phyloP scores from a whole-genome alignment of 2,797 vertebrate genomes.

The Brachyrhaphis roseni region DNA sequence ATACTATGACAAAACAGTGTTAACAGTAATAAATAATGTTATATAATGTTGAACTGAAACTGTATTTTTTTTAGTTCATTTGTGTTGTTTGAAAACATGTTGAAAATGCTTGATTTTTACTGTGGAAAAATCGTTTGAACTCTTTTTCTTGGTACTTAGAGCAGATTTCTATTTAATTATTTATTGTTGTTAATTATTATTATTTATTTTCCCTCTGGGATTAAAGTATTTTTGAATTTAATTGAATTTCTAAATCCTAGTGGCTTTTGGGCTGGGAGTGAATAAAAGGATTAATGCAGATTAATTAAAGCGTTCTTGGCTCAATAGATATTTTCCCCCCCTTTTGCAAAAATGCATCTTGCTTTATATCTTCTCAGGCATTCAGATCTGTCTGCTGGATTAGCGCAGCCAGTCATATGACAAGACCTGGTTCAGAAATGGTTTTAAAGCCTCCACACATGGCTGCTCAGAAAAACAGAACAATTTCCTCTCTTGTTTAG shows the following conservation, averaged over 20 bases:
- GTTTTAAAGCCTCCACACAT: constrained; percentile 25
- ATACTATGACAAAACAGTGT: too few relatives aligned
- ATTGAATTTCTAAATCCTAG: constrained; percentile 17
- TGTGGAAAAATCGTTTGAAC: too few relatives aligned
- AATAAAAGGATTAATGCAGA: constrained; percentile 57
- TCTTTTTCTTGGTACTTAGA: constrained; percentile 11
- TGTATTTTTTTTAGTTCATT: too few relatives aligned
- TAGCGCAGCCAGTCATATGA: constrained; percentile 53
- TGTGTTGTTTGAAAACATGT: too few relatives aligned
- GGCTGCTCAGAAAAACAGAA: constrained; percentile 18
- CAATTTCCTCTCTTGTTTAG: constrained; percentile 6
- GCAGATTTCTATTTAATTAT: constrained; percentile 6
- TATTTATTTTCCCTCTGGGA: not conserved
- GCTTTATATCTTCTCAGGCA: constrained; percentile 38
- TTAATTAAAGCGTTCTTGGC: constrained; percentile 45
- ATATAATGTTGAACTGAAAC: too few relatives aligned
- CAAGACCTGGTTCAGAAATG: constrained; percentile 38
- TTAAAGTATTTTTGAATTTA: not conserved
- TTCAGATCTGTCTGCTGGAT: constrained; percentile 45
- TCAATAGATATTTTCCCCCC: constrained; percentile 6
- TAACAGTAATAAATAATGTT: too few relatives aligned
- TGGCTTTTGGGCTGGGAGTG: constrained; percentile 19
- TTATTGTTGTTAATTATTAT: not conserved
- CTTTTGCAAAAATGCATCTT: constrained; percentile 24
- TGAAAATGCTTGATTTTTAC: too few relatives aligned